Base-by-base conservation (phyloP, 2,888 invertebrate species). In the Calliopum simillimum region DNA sequence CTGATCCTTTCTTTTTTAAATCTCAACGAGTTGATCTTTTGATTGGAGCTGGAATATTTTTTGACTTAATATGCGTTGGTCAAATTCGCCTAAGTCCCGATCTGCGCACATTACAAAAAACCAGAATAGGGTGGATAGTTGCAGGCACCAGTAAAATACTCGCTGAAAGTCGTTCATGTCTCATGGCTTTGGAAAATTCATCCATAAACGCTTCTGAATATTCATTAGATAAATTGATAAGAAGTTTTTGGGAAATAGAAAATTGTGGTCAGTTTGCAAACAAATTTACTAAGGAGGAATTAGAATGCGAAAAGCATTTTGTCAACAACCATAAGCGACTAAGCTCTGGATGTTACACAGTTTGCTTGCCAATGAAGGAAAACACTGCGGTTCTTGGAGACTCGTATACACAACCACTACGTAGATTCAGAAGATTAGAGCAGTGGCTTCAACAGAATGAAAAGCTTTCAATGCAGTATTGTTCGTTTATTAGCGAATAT, bases 91-190 rank as follows among this genome's bases (percentile, higher is more conserved):
- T 75, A 2, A 68, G 71, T 1, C 61, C 44, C 12, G 44, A 41
- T n/a, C 51, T 75, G 25, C 74, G 73, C 13, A 5, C 72, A 14
- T 41, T 75, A 11, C 74, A 73, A 71, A 73, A 75, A 25, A 73
- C 74, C 2, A 33, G 44, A 44, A 66, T 75, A 21, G 75, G 73
- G 6, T 76, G 73, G 73, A 61, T 74, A 41, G 71, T 74, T 8
- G 63, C 68, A n/a, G 76, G 73, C 6, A 68, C 66, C 49, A 56
- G 65, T 2, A 51, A 65, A 23, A 25, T 23, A 11, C 49, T 12
- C 16, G 3, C 21, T 21, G 14, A 46, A n/a, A 68, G 61, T 16
- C 23, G 23, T 4, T 65, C n/a, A 19, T 61, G 55, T 44, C 55
- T 67, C 5, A 33, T n/a, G 56, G 56, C n/a, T 43, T n/a, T 41